A percentile compares a stretch with the other conserved stretches of the same genome.
These are phyloP conservation scores for Rutpela maculata DNA, from an alignment of 2,888 invertebrate genomes.

Conservation along the genomic window DNA sequence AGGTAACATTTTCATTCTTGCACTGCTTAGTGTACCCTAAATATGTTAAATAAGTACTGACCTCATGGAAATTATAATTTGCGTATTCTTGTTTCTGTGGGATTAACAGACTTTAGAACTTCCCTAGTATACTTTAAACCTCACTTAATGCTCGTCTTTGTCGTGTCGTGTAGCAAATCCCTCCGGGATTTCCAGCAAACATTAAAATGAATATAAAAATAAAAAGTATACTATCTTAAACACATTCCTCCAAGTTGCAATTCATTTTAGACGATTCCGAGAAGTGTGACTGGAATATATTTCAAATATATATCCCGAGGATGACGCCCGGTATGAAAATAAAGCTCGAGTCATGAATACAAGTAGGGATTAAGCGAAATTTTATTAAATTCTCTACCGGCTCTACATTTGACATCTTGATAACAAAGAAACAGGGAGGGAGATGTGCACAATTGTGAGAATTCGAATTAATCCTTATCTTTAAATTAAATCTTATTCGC, in stretches of 20 bases:
- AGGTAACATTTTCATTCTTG: no score
- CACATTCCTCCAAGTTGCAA: background rate
- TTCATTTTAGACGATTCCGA: background rate
- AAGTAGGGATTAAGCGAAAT: background rate
- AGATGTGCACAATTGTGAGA: background rate
- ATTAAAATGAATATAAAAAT: background rate
- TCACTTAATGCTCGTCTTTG: background rate
- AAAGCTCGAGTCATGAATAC: background rate
- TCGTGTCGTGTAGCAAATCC: background rate
- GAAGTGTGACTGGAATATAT: background rate
- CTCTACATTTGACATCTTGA: background rate
- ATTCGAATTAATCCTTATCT: background rate
- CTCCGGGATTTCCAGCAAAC: background rate
- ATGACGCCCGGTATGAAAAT: background rate
- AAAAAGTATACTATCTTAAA: background rate
- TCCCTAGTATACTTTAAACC: background rate
- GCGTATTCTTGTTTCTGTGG: no score
- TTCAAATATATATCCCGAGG: background rate
- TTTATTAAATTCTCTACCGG: background rate
- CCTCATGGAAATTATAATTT: no score
- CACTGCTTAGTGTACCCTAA: no score
- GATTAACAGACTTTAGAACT: no score
- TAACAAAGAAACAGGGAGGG: background rate
- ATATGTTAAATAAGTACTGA: no score
- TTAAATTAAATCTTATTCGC: background rate